Percentiles rank a stretch among this genome's conserved stretches.
Evolutionary conservation across 2,797 vertebrate genomes (phyloP).

Genomic region (Acrossocheilus wenchowensis): DNA sequence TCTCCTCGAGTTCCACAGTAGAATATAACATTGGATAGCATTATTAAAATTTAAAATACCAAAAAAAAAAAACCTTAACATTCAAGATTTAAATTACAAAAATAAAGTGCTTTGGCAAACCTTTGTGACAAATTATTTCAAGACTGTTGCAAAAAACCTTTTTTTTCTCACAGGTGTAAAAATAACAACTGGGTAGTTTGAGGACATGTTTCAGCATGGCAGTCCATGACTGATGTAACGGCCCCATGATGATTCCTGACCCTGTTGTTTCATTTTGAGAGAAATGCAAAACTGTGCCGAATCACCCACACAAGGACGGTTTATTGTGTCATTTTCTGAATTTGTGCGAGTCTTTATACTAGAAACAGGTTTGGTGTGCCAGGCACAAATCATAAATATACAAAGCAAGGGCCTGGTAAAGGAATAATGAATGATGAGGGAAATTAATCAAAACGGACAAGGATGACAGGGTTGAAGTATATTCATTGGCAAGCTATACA

Average conservation of each 20-base stretch:
- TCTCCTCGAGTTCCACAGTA: background rate
- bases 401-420: conserved; percentile 3
- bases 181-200: conserved; percentile 14
- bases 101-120: background rate
- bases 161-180: background rate
- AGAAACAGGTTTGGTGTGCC: conserved; percentile 12
- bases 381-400: conserved; percentile 36
- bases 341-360: background rate
- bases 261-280: background rate
- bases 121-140: background rate
- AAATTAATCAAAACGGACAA: conserved; percentile 43
- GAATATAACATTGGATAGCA: background rate
- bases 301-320: background rate
- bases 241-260: conserved; percentile 19
- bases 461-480: conserved; percentile 33
- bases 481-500: conserved; percentile 31
- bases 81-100: background rate
- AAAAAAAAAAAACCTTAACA: too few species aligned
- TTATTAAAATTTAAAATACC: background rate
- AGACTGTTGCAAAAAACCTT: background rate
- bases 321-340: conserved; percentile 14
- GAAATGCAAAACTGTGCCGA: background rate
- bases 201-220: conserved; percentile 7
- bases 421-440: conserved; percentile 15
- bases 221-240: background rate